These are phyloP conservation scores for Platyrinchus mystaceus DNA, from an alignment of 2,797 vertebrate genomes.

Conservation along the genomic window DNA sequence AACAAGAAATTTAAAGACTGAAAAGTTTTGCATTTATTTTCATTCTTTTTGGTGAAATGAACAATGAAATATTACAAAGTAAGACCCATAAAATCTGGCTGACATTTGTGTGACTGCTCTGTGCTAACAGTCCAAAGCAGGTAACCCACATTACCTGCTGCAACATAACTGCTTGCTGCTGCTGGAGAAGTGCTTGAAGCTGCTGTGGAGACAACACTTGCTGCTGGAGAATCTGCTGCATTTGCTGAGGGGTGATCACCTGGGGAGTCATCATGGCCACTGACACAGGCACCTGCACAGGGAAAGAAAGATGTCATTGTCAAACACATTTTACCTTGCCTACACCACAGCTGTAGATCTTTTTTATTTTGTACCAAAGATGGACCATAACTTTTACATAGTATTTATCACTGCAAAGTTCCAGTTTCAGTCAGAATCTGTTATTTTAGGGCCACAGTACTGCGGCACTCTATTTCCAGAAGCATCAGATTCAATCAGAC, in stretches of 20 bases:
- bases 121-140: conserved; percentile 66
- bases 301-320: conserved; percentile 42
- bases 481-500: conserved; percentile 44
- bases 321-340: background rate
- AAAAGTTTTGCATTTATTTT: conserved; percentile 19
- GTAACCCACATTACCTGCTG: conserved; percentile 92
- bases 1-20: background rate
- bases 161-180: conserved; percentile 99
- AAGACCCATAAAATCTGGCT: background rate
- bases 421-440: conserved; percentile 20
- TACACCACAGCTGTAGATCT: background rate
- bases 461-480: conserved; percentile 58
- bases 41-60: background rate
- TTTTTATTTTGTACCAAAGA: conserved; percentile 37
- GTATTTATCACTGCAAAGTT: conserved; percentile 50
- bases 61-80: background rate
- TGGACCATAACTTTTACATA: conserved; percentile 9
- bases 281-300: conserved; percentile 93
- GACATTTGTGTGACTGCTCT: background rate
- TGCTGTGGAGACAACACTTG: conserved; percentile 98
- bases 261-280: conserved; percentile 99
- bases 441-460: conserved; percentile 49
- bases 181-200: conserved; percentile 97
- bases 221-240: conserved; percentile 99
- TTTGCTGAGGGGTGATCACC: conserved; percentile 99